A percentile compares a stretch with the other conserved stretches of the same genome.
Conservation (phyloP, 2,888 invertebrate species). For the Gortyna flavago region DNA sequence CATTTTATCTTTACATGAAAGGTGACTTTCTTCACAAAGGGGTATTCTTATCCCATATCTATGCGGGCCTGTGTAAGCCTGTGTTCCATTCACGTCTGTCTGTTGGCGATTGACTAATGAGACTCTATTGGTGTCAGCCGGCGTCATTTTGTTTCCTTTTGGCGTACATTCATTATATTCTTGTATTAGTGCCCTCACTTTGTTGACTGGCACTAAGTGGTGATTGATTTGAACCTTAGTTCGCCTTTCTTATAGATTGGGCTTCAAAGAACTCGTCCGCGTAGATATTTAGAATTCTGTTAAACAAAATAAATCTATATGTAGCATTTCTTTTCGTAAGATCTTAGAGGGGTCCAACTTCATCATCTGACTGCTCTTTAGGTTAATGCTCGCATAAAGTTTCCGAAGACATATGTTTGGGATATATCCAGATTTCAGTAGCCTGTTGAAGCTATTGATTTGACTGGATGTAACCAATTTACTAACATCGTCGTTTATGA, state of each 20-base stretch:
- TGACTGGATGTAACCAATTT: constrained; percentile 3
- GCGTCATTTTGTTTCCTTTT: constrained; percentile 62
- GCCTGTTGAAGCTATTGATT: neutral
- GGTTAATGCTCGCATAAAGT: neutral
- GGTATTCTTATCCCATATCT: constrained; percentile 53
- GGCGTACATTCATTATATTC: constrained; percentile 66
- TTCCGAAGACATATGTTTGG: neutral
- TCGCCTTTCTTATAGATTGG: neutral
- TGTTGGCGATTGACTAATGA: constrained; percentile 64
- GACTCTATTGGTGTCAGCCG: constrained; percentile 60
- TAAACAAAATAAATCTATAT: neutral
- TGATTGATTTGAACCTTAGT: constrained; percentile 16
- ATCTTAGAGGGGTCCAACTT: neutral
- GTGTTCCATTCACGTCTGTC: constrained; percentile 60
- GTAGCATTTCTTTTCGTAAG: neutral
- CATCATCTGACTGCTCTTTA: neutral
- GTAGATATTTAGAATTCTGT: neutral
- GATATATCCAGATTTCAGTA: constrained; percentile 1
- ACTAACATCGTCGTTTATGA: constrained; percentile 5
- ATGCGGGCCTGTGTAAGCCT: constrained; percentile 28
- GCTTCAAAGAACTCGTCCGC: neutral
- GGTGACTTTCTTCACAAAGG: constrained; percentile 55
- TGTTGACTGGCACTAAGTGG: constrained; percentile 1
- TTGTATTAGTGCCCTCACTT: constrained; percentile 16
- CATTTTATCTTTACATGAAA: constrained; percentile 38